Conservation (phyloP, 2,888 invertebrate genomes). For the Lithophane semibrunnea region DNA sequence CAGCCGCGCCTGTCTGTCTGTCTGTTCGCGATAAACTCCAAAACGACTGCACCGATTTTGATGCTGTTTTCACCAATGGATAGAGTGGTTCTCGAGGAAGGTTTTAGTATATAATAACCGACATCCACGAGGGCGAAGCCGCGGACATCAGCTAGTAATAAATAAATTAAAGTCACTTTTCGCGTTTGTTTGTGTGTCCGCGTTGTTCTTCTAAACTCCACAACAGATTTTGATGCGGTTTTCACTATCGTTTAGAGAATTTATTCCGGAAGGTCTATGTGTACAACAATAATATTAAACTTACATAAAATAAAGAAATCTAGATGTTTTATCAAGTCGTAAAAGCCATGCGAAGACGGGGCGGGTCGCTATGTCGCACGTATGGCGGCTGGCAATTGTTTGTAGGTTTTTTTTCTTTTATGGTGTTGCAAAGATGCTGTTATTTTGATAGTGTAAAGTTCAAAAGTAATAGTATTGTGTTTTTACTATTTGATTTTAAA, state of each 20-base stretch:
- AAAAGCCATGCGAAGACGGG: background rate
- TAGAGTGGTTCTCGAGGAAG: no score
- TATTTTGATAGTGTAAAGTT: slow-evolving; percentile 31
- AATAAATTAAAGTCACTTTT: background rate
- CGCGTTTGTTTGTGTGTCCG: background rate
- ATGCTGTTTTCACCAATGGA: no score
- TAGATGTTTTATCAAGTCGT: background rate
- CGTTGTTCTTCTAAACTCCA: background rate
- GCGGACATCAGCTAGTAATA: no score
- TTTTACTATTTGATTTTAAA: background rate
- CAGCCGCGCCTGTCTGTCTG: no score
- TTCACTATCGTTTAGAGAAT: background rate
- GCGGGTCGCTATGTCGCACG: slow-evolving; percentile 79
- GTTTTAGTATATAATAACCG: no score
- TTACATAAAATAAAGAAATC: background rate
- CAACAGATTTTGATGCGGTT: background rate
- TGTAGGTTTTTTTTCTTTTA: slow-evolving; percentile 60
- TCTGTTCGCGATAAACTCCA: no score
- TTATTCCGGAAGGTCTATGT: background rate
- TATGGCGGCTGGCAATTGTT: slow-evolving; percentile 72
- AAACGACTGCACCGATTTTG: no score
- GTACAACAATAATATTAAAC: background rate
- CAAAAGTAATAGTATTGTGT: background rate
- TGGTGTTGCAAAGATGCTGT: slow-evolving; percentile 20
- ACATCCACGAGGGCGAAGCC: no score